Conservation (phyloP, 2,113 vertebrate genomes). For the Mus pahari region DNA sequence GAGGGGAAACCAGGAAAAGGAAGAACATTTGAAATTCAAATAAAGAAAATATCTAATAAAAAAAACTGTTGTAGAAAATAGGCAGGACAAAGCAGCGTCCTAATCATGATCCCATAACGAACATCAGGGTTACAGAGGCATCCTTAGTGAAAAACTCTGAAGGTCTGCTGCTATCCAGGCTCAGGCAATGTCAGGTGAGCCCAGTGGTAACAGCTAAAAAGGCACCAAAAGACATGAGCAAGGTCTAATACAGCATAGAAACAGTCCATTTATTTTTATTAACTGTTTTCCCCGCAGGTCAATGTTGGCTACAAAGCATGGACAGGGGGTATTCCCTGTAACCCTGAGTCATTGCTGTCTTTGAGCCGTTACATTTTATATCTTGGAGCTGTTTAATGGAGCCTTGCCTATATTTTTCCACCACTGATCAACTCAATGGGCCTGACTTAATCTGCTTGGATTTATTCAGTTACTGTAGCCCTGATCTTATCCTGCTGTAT, state of each 20-base stretch:
- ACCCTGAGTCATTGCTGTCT: not conserved
- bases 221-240: not conserved
- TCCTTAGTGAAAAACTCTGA: not conserved
- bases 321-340: not conserved
- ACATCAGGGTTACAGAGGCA: not conserved
- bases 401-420: not conserved
- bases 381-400: not conserved
- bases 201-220: not conserved
- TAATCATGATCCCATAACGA: not conserved
- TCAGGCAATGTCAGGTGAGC: not conserved
- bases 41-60: too few relatives aligned
- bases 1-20: too few relatives aligned
- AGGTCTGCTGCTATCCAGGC: not conserved
- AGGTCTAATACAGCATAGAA: not conserved
- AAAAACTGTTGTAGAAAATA: not conserved
- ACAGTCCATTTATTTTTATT: not conserved
- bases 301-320: not conserved
- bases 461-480: not conserved
- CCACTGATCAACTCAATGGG: not conserved
- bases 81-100: not conserved
- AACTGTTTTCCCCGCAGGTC: not conserved
- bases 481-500: not conserved
- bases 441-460: not conserved
- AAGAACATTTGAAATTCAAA: too few relatives aligned
- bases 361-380: not conserved